These are phyloP conservation scores for Capromys pilorides DNA, from an alignment of 2,797 vertebrate genomes.

Conservation along the genomic window DNA sequence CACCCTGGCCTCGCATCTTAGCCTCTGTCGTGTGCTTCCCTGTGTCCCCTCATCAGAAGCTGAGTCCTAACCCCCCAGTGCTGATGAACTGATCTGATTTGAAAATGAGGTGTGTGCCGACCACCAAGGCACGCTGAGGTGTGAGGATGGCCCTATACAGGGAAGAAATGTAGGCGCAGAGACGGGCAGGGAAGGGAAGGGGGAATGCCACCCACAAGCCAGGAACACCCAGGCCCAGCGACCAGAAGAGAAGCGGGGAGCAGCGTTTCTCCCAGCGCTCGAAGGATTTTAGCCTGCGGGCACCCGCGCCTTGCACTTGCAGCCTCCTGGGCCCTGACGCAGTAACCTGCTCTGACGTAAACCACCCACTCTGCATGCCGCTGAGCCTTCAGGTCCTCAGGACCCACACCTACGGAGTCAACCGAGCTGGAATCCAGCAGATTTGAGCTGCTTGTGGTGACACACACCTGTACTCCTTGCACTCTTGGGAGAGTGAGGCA, in stretches of 20 bases:
- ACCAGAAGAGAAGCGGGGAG: not conserved
- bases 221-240: not conserved
- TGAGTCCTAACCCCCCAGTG: not conserved
- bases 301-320: not conserved
- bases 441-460: not conserved
- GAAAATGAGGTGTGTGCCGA: not conserved
- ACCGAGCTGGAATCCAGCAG: not conserved
- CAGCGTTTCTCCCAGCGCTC: not conserved
- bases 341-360: not conserved
- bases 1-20: not conserved
- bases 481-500: not conserved
- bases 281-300: not conserved
- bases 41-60: not conserved
- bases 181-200: not conserved
- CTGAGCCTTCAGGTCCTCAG: not conserved
- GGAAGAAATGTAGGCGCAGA: not conserved
- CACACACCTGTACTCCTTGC: not conserved
- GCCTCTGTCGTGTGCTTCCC: not conserved
- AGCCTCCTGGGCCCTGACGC: not conserved
- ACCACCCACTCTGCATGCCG: not conserved
- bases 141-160: not conserved
- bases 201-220: not conserved
- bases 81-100: not conserved
- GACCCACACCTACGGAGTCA: not conserved
- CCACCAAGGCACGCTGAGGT: not conserved